These are phyloP conservation scores for Ptychobarbus kaznakovi DNA, from an alignment of 2,797 vertebrate species.

Conservation along the genomic window DNA sequence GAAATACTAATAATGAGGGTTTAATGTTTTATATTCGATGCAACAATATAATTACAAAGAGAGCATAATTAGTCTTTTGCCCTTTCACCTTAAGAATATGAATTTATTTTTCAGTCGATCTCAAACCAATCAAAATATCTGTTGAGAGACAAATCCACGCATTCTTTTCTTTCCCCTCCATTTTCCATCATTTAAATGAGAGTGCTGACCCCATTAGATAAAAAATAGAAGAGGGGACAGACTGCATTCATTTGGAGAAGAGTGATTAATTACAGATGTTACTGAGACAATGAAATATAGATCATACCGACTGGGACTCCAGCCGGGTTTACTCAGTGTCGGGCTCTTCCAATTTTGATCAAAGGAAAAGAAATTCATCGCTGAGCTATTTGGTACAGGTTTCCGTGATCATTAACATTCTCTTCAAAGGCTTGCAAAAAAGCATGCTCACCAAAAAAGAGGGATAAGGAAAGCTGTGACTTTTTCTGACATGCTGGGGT, in stretches of 20 bases:
- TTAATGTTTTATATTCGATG: slow-evolving; percentile 14
- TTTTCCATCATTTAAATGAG: slow-evolving; percentile 53
- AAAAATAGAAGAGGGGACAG: slow-evolving; percentile 51
- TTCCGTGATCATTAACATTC: slow-evolving; percentile 45
- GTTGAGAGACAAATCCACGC: neutral
- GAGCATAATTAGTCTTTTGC: slow-evolving; percentile 38
- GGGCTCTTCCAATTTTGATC: slow-evolving; percentile 54
- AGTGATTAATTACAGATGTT: slow-evolving; percentile 61
- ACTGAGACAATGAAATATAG: slow-evolving; percentile 60
- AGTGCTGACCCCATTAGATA: slow-evolving; percentile 56
- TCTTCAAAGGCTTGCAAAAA: slow-evolving; percentile 23
- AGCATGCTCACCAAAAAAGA: slow-evolving; percentile 16
- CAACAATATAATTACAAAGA: slow-evolving; percentile 45
- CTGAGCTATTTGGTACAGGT: slow-evolving; percentile 36
- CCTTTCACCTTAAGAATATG: slow-evolving; percentile 5
- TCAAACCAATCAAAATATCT: slow-evolving; percentile 9
- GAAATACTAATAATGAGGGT: slow-evolving; percentile 24
- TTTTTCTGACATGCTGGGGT: slow-evolving; percentile 13
- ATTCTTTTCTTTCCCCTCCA: slow-evolving; percentile 30
- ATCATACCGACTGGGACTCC: slow-evolving; percentile 50
- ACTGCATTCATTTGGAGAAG: slow-evolving; percentile 53
- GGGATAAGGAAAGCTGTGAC: slow-evolving; percentile 4
- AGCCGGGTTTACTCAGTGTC: slow-evolving; percentile 53
- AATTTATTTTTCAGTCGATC: neutral
- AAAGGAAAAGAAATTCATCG: slow-evolving; percentile 39